A percentile compares a stretch with the other conserved stretches of the same genome.
Evolutionary conservation across 2,113 vertebrate genomes (phyloP).

Genomic region (Rafetus swinhoei): DNA sequence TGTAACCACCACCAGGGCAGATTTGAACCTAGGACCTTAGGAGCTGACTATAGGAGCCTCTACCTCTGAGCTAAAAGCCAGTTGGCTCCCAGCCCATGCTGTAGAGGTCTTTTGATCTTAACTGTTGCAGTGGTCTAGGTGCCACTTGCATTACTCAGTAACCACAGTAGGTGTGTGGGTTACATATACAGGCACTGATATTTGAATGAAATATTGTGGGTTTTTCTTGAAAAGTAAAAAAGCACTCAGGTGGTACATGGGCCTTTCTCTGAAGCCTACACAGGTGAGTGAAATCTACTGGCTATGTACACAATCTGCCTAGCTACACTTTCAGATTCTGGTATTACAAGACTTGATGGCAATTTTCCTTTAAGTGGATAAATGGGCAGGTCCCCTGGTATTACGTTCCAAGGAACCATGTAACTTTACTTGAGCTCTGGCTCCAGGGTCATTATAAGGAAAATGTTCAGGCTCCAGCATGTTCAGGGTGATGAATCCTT

Average conservation of each 20-base stretch:
- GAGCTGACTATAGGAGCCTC: too few relatives aligned
- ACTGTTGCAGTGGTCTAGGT: too few relatives aligned
- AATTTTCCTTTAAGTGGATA: not conserved
- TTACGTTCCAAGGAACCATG: not conserved
- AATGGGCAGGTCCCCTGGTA: not conserved
- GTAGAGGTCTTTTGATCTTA: too few relatives aligned
- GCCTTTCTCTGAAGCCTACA: not conserved
- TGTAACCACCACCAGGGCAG: too few relatives aligned
- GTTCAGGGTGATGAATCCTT: not conserved
- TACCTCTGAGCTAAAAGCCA: too few relatives aligned
- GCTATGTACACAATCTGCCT: not conserved
- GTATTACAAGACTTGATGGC: not conserved
- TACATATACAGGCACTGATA: accelerated
- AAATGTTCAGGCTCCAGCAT: not conserved
- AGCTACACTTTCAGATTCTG: not conserved
- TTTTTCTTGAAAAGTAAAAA: not conserved
- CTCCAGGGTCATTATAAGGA: not conserved
- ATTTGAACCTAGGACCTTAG: too few relatives aligned
- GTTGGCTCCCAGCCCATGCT: too few relatives aligned
- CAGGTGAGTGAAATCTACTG: not conserved
- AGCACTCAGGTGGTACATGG: not conserved
- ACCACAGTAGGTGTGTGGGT: too few relatives aligned
- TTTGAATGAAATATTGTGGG: not conserved
- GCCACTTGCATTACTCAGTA: too few relatives aligned
- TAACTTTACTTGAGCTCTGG: not conserved